Evolutionary conservation across 2,797 vertebrate genomes (phyloP), one percentile per base, ranked within the genome.

Genomic region (Alcedo atthis): DNA sequence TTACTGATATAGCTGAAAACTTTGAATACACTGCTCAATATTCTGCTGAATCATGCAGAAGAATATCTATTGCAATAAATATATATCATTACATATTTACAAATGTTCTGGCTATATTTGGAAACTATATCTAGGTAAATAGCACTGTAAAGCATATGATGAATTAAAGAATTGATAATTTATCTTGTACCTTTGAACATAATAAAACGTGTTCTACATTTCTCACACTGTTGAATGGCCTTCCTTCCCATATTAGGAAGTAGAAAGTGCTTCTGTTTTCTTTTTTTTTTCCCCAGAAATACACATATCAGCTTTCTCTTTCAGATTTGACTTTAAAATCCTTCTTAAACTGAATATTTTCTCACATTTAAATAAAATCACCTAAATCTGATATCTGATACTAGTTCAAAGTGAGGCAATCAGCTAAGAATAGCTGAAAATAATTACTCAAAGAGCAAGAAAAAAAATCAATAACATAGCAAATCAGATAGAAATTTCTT

Each of bases 401-500:
- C 49, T 74, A 84, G 64, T 80, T 94, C 81, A 91, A 96, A 93
- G 71, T 33, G 21, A 92, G 55, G 49, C 57, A 88, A 92, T 90
- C 81, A 80, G 57, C 75, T 78, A 91, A 90, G 90, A 92, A 80
- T 80, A 92, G 92, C 71, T 66, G 43, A 90, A 91, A 94, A 89
- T 91, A 91, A 71, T 91, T 88, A 80, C 30, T 74, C 53, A 86
- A 81, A 95, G 58, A 35, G 35, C 42, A 91, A 81, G 55, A 46
- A 86, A 92, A 92, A 75, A 78, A 78, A 93, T 92, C 78, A 75
- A 80, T 92, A 86, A 64, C 24, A 48, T 55, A 43, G 91, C 68
- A 91, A 93, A 95, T 85, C 67, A 80, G 71, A 76, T 61, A 79
- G 85, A 91, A 89, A 71, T 88, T 93, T 91, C 70, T 77, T 84